Percentiles rank a stretch among this genome's conserved stretches.
Evolutionary conservation across 2,113 vertebrate species (phyloP).

Genomic region (Anser brachyrhynchus): DNA sequence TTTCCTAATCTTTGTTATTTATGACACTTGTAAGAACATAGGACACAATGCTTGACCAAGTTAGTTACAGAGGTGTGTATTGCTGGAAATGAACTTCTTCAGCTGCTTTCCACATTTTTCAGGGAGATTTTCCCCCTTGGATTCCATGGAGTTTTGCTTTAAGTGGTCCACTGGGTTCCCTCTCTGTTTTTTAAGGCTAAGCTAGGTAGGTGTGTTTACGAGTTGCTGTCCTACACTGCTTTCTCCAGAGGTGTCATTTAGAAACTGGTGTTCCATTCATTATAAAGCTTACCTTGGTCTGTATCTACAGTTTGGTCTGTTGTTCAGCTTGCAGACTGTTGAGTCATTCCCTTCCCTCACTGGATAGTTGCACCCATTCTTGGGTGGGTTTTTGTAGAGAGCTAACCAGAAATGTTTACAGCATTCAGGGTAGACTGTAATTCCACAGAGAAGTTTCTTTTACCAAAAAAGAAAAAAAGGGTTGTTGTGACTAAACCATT

Average conservation of each 20-base stretch:
- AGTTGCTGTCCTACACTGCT: background rate
- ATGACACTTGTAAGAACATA: background rate
- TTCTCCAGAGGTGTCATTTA: constrained; percentile 31
- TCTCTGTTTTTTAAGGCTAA: background rate
- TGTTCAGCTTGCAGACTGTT: constrained; percentile 28
- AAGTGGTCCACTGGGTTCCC: background rate
- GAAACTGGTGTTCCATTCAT: constrained; percentile 41
- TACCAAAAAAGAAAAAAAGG: background rate
- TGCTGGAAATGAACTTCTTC: background rate
- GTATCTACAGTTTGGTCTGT: background rate
- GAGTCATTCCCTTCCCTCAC: constrained; percentile 63
- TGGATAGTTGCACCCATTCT: constrained; percentile 1
- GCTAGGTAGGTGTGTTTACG: background rate
- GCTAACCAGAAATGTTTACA: constrained; percentile 42
- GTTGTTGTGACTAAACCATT: background rate
- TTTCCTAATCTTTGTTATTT: background rate
- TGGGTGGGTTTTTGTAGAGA: constrained; percentile 29
- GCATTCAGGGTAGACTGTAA: background rate
- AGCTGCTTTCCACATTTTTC: background rate
- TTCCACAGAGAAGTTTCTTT: background rate
- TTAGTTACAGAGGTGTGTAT: background rate
- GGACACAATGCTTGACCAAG: background rate
- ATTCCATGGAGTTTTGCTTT: background rate
- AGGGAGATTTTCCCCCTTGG: background rate
- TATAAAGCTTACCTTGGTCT: constrained; percentile 34